A percentile compares a stretch with the other conserved stretches of the same genome.
phyloP scores from a whole-genome alignment of 2,888 invertebrate species.

The Callyntrura sp. region DNA sequence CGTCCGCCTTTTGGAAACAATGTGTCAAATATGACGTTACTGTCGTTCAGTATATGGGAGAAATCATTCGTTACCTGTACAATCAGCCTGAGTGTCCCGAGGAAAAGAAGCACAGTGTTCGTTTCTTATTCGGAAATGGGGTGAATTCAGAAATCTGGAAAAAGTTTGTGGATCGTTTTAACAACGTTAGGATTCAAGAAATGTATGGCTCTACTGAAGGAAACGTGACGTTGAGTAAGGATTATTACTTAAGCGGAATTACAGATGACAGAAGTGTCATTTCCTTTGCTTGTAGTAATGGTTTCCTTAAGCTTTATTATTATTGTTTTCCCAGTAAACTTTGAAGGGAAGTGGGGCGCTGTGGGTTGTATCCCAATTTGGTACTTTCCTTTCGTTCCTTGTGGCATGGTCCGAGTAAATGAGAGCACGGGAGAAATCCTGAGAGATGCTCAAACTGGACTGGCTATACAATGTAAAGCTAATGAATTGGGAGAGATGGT shows the following conservation, averaged over 20 bases:
- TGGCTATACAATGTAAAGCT: constrained; percentile 74
- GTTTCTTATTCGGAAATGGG: constrained; percentile 97
- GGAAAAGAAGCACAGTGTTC: constrained; percentile 90
- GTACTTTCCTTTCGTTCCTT: constrained; percentile 95
- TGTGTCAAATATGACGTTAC: constrained; percentile 87
- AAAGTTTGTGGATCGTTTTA: constrained; percentile 94
- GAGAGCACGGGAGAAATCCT: constrained; percentile 85
- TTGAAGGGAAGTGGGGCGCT: constrained; percentile 96
- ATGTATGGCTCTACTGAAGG: constrained; percentile 99
- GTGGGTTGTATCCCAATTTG: constrained; percentile 97
- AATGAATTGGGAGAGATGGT: constrained; percentile 79
- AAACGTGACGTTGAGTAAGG: constrained; percentile 87
- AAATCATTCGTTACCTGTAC: constrained; percentile 93
- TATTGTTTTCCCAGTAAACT: constrained; percentile 89
- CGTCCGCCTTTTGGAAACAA: constrained; percentile 87
- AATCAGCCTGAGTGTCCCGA: constrained; percentile 90
- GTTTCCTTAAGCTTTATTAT: not conserved
- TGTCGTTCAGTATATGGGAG: constrained; percentile 93
- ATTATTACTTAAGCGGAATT: not conserved
- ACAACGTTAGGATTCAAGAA: constrained; percentile 93
- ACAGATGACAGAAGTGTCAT: constrained; percentile 83
- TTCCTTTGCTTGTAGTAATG: not conserved
- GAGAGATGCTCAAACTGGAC: constrained; percentile 85
- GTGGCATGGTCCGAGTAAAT: constrained; percentile 96
- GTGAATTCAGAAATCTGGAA: constrained; percentile 97